Conservation (phyloP, 2,797 vertebrate genomes). For the Epinephelus malabaricus region DNA sequence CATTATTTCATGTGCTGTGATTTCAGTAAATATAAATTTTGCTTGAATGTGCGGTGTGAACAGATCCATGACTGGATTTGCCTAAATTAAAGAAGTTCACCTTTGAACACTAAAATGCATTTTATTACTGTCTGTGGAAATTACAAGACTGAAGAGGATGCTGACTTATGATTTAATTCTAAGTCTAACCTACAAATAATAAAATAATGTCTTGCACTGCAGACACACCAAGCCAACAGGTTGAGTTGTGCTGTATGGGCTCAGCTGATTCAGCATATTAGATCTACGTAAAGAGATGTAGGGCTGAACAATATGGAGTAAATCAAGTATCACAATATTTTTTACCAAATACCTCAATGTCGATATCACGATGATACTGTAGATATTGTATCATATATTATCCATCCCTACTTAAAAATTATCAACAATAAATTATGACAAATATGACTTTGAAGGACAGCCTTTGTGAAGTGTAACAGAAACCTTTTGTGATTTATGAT, state of each 20-base stretch:
- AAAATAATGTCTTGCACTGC: not conserved
- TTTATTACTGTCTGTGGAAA: conserved; percentile 1
- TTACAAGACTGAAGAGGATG: not conserved
- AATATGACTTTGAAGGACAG: conserved; percentile 11
- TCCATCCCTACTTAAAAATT: not conserved
- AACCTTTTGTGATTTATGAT: conserved; percentile 36
- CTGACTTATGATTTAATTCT: conserved; percentile 13
- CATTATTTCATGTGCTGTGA: conserved; percentile 10
- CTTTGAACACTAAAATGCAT: not conserved
- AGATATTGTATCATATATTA: too few species aligned
- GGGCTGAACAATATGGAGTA: too few species aligned
- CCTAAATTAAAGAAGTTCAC: conserved; percentile 1
- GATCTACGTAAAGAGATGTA: not conserved
- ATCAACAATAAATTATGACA: not conserved
- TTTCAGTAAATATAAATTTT: conserved; percentile 23
- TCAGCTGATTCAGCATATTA: not conserved
- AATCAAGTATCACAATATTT: too few species aligned
- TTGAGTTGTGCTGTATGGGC: not conserved
- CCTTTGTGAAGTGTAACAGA: conserved; percentile 10
- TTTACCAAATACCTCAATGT: too few species aligned
- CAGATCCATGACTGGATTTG: not conserved
- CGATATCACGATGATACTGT: too few species aligned
- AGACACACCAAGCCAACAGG: not conserved
- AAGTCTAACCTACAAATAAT: not conserved
- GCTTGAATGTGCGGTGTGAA: conserved; percentile 1